Base-by-base conservation (phyloP, 2,888 invertebrate species). In the Trichopoda pennipes region DNA sequence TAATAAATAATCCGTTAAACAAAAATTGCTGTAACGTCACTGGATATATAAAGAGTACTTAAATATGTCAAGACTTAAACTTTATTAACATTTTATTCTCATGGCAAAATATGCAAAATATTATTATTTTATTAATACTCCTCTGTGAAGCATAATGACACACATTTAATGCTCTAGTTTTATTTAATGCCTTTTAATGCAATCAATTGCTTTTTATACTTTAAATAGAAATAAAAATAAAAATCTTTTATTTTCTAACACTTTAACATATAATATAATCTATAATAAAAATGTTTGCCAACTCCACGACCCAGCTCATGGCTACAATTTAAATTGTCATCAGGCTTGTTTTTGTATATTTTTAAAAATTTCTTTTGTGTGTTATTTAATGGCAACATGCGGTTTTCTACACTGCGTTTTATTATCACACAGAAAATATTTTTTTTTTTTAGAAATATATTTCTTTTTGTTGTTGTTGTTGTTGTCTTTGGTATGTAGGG, bases 121-220 rank as follows among this genome's bases (percentile, higher is more conserved):
- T n/a, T n/a, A 16, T 47, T 16, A n/a, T 16, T 3, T 53, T 38
- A 44, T 53, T 68, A 42, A 21, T 68, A 49, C 51, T 42, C 53
- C 63, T 21, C 47, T 35, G 28, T 32, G 35, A 23, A 72, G 44
- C 64, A 60, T 66, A 66, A 66, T 79, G 78, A 79, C 78, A 72
- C 58, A 79, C 60, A 73, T 79, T 79, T 66, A 60, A 66, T 79
- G 78, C 78, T 73, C 78, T 35, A 79, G 78, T 70, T 47, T 72
- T 58, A n/a, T 58, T 38, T 38, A 12, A 19, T 53, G n/a, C 21
- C 21, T 35, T 58, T 78, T 64, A 79, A 66, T 19, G 72, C 72
- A 79, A 79, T 77, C 69, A 77, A 77, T 69, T 69, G 69, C 69
- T 77, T 53, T 23, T 21, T 23, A 55, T 16, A 61, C 10, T 35